Conservation (phyloP, 2,888 invertebrate species). For the Beris morrisii region DNA sequence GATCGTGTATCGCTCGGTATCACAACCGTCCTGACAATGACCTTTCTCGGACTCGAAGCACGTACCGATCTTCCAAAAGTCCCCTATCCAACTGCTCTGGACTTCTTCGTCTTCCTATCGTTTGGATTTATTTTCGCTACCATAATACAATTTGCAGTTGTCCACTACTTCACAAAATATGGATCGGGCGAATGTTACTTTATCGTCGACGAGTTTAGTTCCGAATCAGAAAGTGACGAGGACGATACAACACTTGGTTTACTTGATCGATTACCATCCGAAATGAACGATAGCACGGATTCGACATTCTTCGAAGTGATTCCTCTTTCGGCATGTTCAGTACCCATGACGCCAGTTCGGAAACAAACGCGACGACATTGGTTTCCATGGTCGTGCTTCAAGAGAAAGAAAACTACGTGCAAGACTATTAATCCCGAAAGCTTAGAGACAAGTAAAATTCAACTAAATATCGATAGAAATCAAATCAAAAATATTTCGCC, state of each 20-base stretch:
- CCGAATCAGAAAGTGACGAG: slow-evolving; percentile 64
- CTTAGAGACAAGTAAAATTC: slow-evolving; percentile 23
- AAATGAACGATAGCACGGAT: slow-evolving; percentile 48
- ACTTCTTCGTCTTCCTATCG: slow-evolving; percentile 80
- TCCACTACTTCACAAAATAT: slow-evolving; percentile 83
- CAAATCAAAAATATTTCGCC: not conserved
- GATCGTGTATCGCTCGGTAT: slow-evolving; percentile 81
- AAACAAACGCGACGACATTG: slow-evolving; percentile 13
- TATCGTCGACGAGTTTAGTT: slow-evolving; percentile 63
- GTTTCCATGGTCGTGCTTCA: slow-evolving; percentile 34
- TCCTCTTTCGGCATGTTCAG: slow-evolving; percentile 63
- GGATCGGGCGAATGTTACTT: slow-evolving; percentile 80
- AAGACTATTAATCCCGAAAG: slow-evolving; percentile 32
- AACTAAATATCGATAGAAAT: not conserved
- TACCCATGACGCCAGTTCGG: slow-evolving; percentile 52
- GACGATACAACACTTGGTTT: slow-evolving; percentile 33
- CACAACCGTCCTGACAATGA: slow-evolving; percentile 83
- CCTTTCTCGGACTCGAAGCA: slow-evolving; percentile 77
- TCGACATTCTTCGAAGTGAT: slow-evolving; percentile 63
- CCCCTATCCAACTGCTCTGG: slow-evolving; percentile 82
- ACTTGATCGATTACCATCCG: slow-evolving; percentile 44
- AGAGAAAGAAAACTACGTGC: slow-evolving; percentile 34
- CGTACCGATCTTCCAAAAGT: slow-evolving; percentile 82
- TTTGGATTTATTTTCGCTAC: slow-evolving; percentile 81
- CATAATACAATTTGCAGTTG: slow-evolving; percentile 80